phyloP scores from a whole-genome alignment of 2,888 invertebrate species.

The Cheilosia pagana region DNA sequence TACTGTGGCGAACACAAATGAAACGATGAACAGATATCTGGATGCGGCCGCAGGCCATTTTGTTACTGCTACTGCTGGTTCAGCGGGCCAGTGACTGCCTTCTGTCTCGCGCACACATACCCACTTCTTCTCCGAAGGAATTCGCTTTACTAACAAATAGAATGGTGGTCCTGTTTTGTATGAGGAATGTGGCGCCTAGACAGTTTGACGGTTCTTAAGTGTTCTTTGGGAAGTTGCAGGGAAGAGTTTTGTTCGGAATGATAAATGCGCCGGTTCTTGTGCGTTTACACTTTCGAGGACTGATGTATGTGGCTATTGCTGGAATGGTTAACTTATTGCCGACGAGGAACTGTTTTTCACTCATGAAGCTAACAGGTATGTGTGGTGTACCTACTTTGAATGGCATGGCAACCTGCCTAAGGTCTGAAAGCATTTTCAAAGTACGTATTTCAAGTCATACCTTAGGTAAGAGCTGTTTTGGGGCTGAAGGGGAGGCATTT shows the following conservation, averaged over 20 bases:
- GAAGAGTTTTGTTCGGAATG: conserved; percentile 1
- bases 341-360: no score
- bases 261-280: neutral
- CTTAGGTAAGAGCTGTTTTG: no score
- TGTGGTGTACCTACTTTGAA: no score
- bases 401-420: no score
- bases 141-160: neutral
- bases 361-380: no score
- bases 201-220: conserved; percentile 22
- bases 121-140: conserved; percentile 6
- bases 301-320: no score
- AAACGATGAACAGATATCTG: conserved; percentile 61
- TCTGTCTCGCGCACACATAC: neutral
- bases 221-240: conserved; percentile 16
- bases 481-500: no score
- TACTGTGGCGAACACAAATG: conserved; percentile 58
- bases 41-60: conserved; percentile 46
- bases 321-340: no score
- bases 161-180: neutral
- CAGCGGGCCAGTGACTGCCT: conserved; percentile 11
- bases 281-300: neutral
- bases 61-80: conserved; percentile 1
- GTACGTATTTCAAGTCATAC: no score
- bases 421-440: no score
- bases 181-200: conserved; percentile 59